A percentile compares a stretch with the other conserved stretches of the same genome.
Conservation (phyloP, 1,140 invertebrate species). For the Colletes latitarsis region DNA sequence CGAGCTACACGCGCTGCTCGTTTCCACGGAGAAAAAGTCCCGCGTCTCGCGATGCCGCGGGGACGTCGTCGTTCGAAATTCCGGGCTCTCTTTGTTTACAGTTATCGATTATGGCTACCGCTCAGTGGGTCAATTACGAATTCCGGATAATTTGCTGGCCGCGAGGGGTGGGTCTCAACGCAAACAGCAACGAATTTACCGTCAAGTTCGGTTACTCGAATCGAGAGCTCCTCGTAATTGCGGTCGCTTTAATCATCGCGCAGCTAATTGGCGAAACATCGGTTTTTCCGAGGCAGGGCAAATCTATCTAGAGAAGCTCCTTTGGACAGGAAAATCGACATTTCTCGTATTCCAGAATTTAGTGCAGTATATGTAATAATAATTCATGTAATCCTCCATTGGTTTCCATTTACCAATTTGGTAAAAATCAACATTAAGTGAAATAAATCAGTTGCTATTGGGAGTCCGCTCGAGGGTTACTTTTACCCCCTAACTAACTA, state of each 20-base stretch:
- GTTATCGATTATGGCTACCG: constrained; percentile 39
- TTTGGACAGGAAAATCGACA: too few species aligned
- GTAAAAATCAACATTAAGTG: too few species aligned
- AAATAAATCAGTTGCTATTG: too few species aligned
- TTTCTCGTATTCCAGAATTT: too few species aligned
- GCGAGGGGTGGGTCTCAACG: not conserved
- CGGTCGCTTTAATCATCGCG: constrained; percentile 22
- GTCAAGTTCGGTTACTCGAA: not conserved
- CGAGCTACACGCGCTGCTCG: not conserved
- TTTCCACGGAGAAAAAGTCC: not conserved
- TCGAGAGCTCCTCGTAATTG: constrained; percentile 5
- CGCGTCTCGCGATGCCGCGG: not conserved
- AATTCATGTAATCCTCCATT: too few species aligned
- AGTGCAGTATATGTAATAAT: too few species aligned
- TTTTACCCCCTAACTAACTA: too few species aligned
- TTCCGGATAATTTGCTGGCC: constrained; percentile 35
- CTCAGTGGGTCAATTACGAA: constrained; percentile 50
- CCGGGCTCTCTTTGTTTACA: constrained; percentile 11
- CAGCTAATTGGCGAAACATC: not conserved
- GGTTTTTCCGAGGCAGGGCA: not conserved
- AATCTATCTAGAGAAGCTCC: too few species aligned
- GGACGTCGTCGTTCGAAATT: constrained; percentile 9
- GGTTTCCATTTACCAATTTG: too few species aligned
- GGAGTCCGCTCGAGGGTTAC: too few species aligned
- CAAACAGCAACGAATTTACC: constrained; percentile 15